A percentile compares a stretch with the other conserved stretches of the same genome.
These are phyloP conservation scores for Stegophylla sp. DNA, from an alignment of 2,888 invertebrate genomes.

Conservation along the genomic window DNA sequence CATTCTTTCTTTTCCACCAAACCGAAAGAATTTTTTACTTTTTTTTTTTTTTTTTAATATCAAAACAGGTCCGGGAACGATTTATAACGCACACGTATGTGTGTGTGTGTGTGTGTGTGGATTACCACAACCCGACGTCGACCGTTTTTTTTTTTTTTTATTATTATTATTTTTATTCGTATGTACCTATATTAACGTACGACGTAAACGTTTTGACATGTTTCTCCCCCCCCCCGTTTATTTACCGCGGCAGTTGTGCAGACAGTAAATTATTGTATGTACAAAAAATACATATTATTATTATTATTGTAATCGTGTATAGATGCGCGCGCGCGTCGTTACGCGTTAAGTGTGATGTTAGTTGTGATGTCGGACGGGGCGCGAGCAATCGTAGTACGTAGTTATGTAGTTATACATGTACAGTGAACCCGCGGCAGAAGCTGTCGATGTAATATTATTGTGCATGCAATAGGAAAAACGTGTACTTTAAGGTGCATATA, in stretches of 20 bases:
- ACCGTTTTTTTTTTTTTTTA: conserved; percentile 14
- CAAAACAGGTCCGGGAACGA: conserved; percentile 53
- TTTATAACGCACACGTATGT: no score
- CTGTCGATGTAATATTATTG: no score
- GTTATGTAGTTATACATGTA: no score
- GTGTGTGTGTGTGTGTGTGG: no score
- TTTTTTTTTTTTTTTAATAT: conserved; percentile 2
- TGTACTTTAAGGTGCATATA: no score
- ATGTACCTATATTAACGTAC: neutral
- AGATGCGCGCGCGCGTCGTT: no score
- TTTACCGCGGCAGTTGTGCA: conserved; percentile 14
- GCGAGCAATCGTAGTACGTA: no score
- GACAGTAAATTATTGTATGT: neutral
- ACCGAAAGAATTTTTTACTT: conserved; percentile 40
- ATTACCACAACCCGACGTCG: conserved; percentile 13
- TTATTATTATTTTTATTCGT: conserved; percentile 28
- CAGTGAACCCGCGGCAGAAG: no score
- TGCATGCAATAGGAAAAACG: no score
- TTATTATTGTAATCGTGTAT: no score
- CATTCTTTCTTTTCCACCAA: neutral
- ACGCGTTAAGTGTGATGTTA: no score
- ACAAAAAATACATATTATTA: neutral
- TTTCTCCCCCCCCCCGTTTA: conserved; percentile 23
- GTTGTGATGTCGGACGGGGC: no score
- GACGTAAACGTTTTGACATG: conserved; percentile 50